These are phyloP conservation scores for Oceanodroma leucorhoa DNA, from an alignment of 2,797 vertebrate genomes.

Conservation along the genomic window DNA sequence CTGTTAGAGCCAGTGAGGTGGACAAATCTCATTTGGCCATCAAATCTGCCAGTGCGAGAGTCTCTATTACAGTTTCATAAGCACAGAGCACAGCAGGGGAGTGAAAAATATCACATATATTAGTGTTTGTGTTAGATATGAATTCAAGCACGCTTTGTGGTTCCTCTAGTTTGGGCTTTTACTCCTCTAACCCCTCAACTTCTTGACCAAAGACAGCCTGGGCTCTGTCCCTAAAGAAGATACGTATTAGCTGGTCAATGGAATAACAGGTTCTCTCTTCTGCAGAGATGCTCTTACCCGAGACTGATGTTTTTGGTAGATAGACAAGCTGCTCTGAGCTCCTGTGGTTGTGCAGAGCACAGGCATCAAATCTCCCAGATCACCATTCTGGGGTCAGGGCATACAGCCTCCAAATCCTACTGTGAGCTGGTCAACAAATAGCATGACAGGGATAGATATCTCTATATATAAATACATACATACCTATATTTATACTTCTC, in stretches of 20 bases:
- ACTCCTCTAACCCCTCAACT: neutral
- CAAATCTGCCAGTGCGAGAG: neutral
- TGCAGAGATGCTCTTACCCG: neutral
- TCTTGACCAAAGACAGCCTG: neutral
- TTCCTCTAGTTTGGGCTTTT: neutral
- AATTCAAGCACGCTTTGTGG: neutral
- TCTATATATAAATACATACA: neutral
- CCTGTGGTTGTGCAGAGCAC: neutral
- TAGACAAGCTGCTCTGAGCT: neutral
- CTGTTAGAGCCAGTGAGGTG: neutral
- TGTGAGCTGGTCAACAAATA: neutral
- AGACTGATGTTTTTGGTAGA: neutral
- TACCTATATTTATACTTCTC: neutral
- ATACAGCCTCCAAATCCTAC: neutral
- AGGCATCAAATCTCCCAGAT: neutral
- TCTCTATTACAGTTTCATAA: neutral
- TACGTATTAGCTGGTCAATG: neutral
- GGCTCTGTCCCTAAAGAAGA: neutral
- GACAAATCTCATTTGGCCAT: neutral
- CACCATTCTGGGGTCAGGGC: neutral
- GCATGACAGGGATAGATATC: neutral
- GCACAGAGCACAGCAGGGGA: neutral
- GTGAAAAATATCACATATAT: neutral
- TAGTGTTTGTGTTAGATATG: fast-evolving
- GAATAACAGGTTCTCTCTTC: neutral